A percentile compares a stretch with the other conserved stretches of the same genome.
These are phyloP conservation scores for Thamnaconus septentrionalis DNA, from an alignment of 2,113 vertebrate species.

Conservation along the genomic window DNA sequence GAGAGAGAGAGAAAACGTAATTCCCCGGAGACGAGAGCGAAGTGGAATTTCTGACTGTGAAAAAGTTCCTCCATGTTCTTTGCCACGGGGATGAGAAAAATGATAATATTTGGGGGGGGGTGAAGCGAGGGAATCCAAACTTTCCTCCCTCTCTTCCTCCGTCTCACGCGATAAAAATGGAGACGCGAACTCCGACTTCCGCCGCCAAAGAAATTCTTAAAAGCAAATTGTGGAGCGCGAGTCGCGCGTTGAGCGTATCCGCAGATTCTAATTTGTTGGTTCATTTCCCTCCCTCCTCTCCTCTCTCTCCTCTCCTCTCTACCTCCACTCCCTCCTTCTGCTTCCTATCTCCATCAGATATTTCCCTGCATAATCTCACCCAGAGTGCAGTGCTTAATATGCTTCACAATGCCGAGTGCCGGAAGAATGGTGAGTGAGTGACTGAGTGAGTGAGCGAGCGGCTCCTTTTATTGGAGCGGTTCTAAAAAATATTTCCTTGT, in stretches of 20 bases:
- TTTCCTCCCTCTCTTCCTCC: neutral
- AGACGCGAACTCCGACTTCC: conserved; percentile 8
- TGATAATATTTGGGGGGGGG: conserved; percentile 17
- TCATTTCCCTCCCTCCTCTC: neutral
- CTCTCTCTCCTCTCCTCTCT: too few relatives aligned
- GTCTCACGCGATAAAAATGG: neutral
- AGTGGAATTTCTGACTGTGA: conserved; percentile 26
- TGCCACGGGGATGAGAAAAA: conserved; percentile 15
- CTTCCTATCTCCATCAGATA: neutral
- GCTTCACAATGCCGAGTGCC: neutral
- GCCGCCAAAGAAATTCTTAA: neutral
- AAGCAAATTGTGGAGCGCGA: neutral
- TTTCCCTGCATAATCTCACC: neutral
- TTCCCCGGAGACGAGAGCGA: conserved; percentile 41
- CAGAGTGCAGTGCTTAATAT: conserved; percentile 1
- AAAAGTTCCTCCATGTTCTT: conserved; percentile 30
- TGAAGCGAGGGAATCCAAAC: neutral
- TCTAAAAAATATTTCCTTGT: neutral
- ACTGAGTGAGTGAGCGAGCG: neutral
- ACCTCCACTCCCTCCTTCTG: too few relatives aligned
- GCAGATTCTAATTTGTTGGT: conserved; percentile 1
- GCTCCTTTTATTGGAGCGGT: neutral
- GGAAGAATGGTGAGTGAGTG: neutral
- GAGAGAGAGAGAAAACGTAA: conserved; percentile 22
- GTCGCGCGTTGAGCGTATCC: neutral